phyloP scores from a whole-genome alignment of 2,797 vertebrate genomes.

The Enteromius mattozi region DNA sequence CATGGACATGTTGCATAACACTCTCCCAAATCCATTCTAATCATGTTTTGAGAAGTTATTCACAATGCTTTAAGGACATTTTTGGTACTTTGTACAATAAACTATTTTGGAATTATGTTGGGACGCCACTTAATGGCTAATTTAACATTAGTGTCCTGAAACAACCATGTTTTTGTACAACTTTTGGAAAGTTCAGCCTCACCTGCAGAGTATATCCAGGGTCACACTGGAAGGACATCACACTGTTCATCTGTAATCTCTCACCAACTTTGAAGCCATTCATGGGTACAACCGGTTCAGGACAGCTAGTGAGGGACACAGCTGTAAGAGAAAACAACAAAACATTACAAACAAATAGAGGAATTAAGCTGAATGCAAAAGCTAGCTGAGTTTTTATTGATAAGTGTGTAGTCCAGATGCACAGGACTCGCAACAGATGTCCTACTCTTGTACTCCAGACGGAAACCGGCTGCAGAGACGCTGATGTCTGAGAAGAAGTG shows the following conservation, averaged over 20 bases:
- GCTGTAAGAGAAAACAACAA: constrained; percentile 65
- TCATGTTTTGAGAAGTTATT: background rate
- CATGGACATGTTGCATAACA: background rate
- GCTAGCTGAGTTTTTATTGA: background rate
- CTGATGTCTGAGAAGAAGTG: constrained; percentile 99
- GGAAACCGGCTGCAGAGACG: constrained; percentile 96
- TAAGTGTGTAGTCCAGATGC: constrained; percentile 1
- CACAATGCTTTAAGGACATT: background rate
- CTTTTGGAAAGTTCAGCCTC: constrained; percentile 38
- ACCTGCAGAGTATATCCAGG: constrained; percentile 96
- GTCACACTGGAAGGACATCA: constrained; percentile 97
- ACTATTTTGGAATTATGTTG: background rate
- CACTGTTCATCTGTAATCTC: constrained; percentile 94
- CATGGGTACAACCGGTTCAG: constrained; percentile 90
- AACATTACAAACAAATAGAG: constrained; percentile 10
- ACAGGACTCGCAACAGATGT: constrained; percentile 41
- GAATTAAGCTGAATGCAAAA: constrained; percentile 24
- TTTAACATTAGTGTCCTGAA: constrained; percentile 7
- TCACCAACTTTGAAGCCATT: constrained; percentile 92
- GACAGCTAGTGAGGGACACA: constrained; percentile 93
- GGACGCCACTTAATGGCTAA: background rate
- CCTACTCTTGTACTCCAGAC: constrained; percentile 99
- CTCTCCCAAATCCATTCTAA: background rate
- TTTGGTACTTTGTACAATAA: background rate
- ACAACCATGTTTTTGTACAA: background rate